Conservation (phyloP, 2,888 invertebrate genomes). For the Hyalella azteca region DNA sequence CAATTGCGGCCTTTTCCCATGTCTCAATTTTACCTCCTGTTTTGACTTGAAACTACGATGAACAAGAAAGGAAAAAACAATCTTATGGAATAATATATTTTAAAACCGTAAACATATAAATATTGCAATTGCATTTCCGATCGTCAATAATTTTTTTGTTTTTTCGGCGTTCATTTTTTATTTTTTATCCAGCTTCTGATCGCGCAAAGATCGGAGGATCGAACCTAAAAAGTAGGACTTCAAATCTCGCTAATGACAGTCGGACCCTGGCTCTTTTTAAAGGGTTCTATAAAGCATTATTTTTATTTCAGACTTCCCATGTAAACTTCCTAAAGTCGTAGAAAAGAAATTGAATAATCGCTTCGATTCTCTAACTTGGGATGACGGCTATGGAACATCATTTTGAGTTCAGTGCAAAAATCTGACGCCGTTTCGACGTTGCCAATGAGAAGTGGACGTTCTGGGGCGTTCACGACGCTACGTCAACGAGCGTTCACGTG, state of each 20-base stretch:
- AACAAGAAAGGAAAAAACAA: too few species aligned
- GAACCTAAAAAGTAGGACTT: background rate
- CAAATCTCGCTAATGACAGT: slow-evolving; percentile 19
- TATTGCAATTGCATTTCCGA: too few species aligned
- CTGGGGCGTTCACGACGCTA: background rate
- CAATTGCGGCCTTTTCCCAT: too few species aligned
- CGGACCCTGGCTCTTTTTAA: background rate
- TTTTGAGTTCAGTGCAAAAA: slow-evolving; percentile 35
- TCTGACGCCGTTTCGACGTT: slow-evolving; percentile 22
- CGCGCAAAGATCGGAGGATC: background rate
- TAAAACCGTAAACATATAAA: too few species aligned
- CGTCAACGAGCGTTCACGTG: background rate
- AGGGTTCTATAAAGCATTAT: slow-evolving; percentile 21
- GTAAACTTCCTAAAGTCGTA: slow-evolving; percentile 37
- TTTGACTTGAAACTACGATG: too few species aligned
- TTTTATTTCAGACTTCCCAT: slow-evolving; percentile 32
- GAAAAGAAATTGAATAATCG: slow-evolving; percentile 45
- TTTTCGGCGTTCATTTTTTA: background rate
- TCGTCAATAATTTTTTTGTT: background rate
- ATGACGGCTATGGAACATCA: slow-evolving; percentile 40
- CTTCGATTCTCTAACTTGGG: slow-evolving; percentile 40
- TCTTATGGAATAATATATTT: too few species aligned
- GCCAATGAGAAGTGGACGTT: slow-evolving; percentile 3
- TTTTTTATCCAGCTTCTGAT: background rate
- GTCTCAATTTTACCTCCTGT: too few species aligned